These are phyloP conservation scores for Chrysotoxum bicinctum DNA, from an alignment of 2,888 invertebrate genomes.

Conservation along the genomic window DNA sequence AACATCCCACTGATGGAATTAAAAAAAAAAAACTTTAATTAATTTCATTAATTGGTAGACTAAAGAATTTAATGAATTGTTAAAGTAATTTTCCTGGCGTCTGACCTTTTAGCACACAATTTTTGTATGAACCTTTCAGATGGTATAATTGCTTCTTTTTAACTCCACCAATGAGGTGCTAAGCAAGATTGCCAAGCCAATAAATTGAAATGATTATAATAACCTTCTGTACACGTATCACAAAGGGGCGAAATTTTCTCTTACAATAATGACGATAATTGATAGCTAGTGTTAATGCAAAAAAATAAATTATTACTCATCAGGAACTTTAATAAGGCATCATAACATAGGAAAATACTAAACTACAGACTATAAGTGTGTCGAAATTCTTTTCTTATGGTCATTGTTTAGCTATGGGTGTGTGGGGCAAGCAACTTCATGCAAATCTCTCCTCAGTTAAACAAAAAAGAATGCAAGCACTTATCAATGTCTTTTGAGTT, in stretches of 20 bases:
- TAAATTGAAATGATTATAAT: background rate
- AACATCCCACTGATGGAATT: too few species aligned
- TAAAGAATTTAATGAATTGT: too few species aligned
- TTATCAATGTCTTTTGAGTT: conserved; percentile 1
- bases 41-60: too few species aligned
- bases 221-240: background rate
- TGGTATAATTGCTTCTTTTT: too few species aligned
- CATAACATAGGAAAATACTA: background rate
- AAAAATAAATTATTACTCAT: background rate
- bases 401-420: background rate
- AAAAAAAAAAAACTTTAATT: too few species aligned
- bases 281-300: background rate
- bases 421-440: background rate
- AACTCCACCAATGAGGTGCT: too few species aligned
- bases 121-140: too few species aligned
- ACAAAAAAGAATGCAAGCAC: conserved; percentile 8
- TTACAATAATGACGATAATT: background rate
- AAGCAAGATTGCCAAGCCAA: too few species aligned
- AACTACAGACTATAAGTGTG: background rate
- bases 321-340: background rate
- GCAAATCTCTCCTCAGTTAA: background rate
- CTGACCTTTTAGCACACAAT: too few species aligned
- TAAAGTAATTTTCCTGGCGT: too few species aligned
- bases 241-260: background rate
- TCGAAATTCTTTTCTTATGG: background rate